phyloP scores from a whole-genome alignment of 2,888 invertebrate species.

The Rugalucina vietnamica region DNA sequence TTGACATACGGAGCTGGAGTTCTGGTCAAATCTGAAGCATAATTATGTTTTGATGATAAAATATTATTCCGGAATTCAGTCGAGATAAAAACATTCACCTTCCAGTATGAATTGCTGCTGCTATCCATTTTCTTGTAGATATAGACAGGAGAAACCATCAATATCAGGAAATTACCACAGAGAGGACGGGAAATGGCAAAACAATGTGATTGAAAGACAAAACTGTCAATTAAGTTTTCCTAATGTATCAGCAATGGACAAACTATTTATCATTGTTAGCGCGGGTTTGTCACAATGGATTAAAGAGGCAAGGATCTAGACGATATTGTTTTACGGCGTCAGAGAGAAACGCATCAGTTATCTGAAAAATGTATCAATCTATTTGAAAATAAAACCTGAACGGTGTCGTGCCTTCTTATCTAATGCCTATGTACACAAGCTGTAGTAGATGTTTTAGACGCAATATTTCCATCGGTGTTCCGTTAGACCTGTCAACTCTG shows the following conservation, averaged over 20 bases:
- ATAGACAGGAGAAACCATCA: conserved; percentile 12
- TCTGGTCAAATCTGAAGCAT: too few relatives aligned
- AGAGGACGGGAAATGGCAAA: conserved; percentile 35
- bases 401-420: too few relatives aligned
- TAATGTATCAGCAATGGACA: conserved; percentile 52
- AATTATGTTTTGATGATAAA: too few relatives aligned
- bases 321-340: conserved; percentile 10
- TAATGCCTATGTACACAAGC: too few relatives aligned
- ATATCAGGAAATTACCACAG: conserved; percentile 26
- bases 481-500: too few relatives aligned
- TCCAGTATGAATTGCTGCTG: neutral
- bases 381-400: too few relatives aligned
- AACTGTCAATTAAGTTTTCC: conserved; percentile 62
- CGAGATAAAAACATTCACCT: too few relatives aligned
- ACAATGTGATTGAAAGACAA: conserved; percentile 49
- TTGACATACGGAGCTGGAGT: too few relatives aligned
- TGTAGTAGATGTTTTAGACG: too few relatives aligned
- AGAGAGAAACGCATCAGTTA: neutral
- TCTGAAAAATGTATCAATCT: too few relatives aligned
- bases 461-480: too few relatives aligned
- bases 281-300: conserved; percentile 7
- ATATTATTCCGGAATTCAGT: too few relatives aligned
- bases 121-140: conserved; percentile 1
- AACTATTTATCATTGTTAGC: conserved; percentile 63
- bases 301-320: conserved; percentile 2